A percentile compares a stretch with the other conserved stretches of the same genome.
These are phyloP conservation scores for Chaenocephalus aceratus DNA, from an alignment of 2,113 vertebrate species.

Conservation along the genomic window DNA sequence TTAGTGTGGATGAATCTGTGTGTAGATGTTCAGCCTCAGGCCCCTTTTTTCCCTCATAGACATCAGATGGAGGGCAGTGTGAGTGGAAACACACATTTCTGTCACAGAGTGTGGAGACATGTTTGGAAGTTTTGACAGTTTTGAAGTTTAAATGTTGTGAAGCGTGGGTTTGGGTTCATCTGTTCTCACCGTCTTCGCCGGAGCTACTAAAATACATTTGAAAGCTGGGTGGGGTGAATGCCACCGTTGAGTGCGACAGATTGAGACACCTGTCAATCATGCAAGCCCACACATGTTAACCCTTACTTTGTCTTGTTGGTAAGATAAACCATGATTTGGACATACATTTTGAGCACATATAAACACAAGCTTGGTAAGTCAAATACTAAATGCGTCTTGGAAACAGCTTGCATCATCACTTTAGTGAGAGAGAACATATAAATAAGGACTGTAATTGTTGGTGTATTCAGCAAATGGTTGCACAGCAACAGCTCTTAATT, in stretches of 20 bases:
- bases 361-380: conserved; percentile 2
- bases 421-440: not conserved
- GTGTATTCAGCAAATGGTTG: conserved; percentile 47
- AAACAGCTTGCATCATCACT: conserved; percentile 49
- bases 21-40: not conserved
- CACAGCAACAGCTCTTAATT: conserved; percentile 1
- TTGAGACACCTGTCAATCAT: conserved; percentile 65
- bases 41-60: not conserved
- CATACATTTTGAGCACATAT: not conserved
- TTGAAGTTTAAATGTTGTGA: conserved; percentile 41
- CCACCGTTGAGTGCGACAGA: conserved; percentile 24
- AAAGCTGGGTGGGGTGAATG: conserved; percentile 18
- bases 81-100: not conserved
- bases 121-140: conserved; percentile 45
- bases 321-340: too few relatives aligned
- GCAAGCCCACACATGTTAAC: conserved; percentile 1
- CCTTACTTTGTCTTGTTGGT: not conserved
- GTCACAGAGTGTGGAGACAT: not conserved
- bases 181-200: conserved; percentile 15
- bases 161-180: conserved; percentile 8
- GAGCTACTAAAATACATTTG: conserved; percentile 11
- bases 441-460: conserved; percentile 2
- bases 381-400: not conserved
- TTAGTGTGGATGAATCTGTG: not conserved
- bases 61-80: conserved; percentile 1